Evolutionary conservation across 2,888 invertebrate species (phyloP).

Genomic region (Sialis fuliginosa): DNA sequence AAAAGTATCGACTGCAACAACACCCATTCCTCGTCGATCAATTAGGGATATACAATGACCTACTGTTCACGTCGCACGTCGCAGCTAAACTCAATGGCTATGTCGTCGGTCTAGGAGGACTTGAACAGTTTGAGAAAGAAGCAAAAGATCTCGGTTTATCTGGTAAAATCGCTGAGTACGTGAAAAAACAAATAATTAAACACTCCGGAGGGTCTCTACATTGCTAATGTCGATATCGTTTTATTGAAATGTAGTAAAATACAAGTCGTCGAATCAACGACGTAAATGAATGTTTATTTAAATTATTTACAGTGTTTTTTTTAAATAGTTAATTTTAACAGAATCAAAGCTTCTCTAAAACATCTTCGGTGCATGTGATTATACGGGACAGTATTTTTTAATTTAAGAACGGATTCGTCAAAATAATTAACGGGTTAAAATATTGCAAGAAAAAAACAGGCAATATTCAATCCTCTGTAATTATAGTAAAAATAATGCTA

Average conservation of each 20-base stretch:
- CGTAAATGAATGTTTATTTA: no score
- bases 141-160: slow-evolving; percentile 45
- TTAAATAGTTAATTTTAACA: no score
- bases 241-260: background rate
- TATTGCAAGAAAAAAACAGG: no score
- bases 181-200: slow-evolving; percentile 48
- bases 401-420: no score
- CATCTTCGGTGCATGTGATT: no score
- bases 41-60: slow-evolving; percentile 42
- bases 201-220: slow-evolving; percentile 60
- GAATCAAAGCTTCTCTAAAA: no score
- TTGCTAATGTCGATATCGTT: slow-evolving; percentile 34
- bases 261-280: no score
- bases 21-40: slow-evolving; percentile 58
- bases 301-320: no score
- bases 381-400: no score
- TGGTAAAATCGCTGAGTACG: slow-evolving; percentile 56
- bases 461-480: no score
- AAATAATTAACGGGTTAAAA: no score
- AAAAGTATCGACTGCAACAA: slow-evolving; percentile 82
- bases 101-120: slow-evolving; percentile 57
- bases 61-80: slow-evolving; percentile 58
- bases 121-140: slow-evolving; percentile 57
- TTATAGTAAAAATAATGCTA: no score
- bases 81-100: slow-evolving; percentile 81